Conservation (phyloP, 35 echinoderm and acorn worm species). For the Hemicentrotus pulcherrimus region DNA sequence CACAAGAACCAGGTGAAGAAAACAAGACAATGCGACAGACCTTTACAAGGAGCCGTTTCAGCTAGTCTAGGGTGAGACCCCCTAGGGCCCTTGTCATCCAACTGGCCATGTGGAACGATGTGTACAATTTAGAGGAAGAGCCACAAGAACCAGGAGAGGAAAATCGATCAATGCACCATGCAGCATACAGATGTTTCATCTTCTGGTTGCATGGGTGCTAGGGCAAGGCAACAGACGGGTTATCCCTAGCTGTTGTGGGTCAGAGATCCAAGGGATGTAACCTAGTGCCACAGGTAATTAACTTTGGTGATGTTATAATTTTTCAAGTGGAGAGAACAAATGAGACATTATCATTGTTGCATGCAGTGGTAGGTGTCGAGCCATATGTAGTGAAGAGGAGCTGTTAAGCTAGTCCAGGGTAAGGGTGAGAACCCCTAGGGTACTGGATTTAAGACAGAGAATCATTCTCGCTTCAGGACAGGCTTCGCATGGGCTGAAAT, state of each 20-base stretch:
- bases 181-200: background rate
- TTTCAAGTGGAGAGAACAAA: too few species aligned
- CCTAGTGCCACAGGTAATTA: background rate
- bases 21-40: background rate
- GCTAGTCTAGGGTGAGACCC: too few species aligned
- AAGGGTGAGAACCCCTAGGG: slow-evolving; percentile 55
- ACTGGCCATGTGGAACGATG: background rate
- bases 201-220: background rate
- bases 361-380: too few species aligned
- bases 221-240: slow-evolving; percentile 15
- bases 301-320: too few species aligned
- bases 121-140: background rate
- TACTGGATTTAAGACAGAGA: slow-evolving; percentile 64
- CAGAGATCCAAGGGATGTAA: background rate
- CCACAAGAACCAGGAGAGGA: background rate
- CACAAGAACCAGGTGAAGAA: background rate
- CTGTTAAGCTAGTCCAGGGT: background rate
- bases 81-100: background rate
- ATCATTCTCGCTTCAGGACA: slow-evolving; percentile 51
- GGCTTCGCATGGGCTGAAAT: slow-evolving; percentile 13
- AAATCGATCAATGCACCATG: background rate
- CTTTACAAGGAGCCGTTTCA: too few species aligned
- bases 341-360: too few species aligned
- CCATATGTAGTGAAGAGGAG: too few species aligned
- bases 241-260: background rate